A percentile compares a stretch with the other conserved stretches of the same genome.
phyloP scores from a whole-genome alignment of 1,140 invertebrate species.

The Steinernema khuongi region DNA sequence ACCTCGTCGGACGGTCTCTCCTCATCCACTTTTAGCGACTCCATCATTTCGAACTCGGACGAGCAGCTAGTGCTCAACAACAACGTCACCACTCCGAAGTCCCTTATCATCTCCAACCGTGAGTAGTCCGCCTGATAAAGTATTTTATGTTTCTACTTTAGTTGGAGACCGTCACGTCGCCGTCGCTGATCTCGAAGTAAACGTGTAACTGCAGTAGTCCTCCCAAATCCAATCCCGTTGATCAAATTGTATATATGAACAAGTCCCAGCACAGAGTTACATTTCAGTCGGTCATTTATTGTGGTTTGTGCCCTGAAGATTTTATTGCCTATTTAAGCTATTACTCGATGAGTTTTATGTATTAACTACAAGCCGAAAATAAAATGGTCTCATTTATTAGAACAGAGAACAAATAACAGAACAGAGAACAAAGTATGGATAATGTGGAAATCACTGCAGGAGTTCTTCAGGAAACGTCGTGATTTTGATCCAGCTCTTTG shows the following conservation, averaged over 20 bases:
- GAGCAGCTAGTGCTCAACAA: slow-evolving; percentile 4
- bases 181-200: not conserved
- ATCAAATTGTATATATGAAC: not conserved
- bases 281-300: too few relatives aligned
- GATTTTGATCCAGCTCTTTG: too few relatives aligned
- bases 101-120: not conserved
- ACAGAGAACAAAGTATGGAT: too few relatives aligned
- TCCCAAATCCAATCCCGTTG: not conserved
- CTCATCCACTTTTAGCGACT: not conserved
- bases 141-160: not conserved
- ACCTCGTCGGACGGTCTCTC: not conserved
- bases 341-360: too few relatives aligned
- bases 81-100: slow-evolving; percentile 5
- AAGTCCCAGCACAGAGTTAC: not conserved
- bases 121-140: not conserved
- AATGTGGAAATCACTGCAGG: too few relatives aligned
- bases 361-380: too few relatives aligned
- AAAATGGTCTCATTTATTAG: too few relatives aligned
- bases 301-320: too few relatives aligned
- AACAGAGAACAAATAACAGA: too few relatives aligned
- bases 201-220: not conserved
- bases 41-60: not conserved
- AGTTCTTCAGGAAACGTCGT: too few relatives aligned
- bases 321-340: too few relatives aligned
- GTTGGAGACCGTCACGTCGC: not conserved